Percentiles rank a stretch among this genome's conserved stretches.
phyloP scores from a whole-genome alignment of 2,888 invertebrate species.

The Deroplatys truncata region DNA sequence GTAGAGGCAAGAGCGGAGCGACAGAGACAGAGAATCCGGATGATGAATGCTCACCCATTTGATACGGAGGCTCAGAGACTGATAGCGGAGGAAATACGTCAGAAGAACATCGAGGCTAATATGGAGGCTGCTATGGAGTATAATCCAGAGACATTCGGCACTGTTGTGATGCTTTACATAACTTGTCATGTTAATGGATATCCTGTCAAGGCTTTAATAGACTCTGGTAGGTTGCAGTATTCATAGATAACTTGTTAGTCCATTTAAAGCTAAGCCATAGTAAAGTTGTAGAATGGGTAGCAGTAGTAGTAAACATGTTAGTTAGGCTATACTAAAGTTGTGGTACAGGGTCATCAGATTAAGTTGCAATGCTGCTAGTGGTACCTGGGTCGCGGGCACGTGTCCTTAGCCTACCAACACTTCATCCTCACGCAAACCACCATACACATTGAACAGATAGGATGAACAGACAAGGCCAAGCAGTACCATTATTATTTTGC shows the following conservation, averaged over 20 bases:
- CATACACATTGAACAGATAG: too few species aligned
- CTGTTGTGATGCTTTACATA: conserved; percentile 96
- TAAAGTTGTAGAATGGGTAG: too few species aligned
- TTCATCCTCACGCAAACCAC: too few species aligned
- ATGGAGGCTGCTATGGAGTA: conserved; percentile 99
- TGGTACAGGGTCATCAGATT: too few species aligned
- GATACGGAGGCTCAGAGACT: conserved; percentile 91
- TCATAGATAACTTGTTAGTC: neutral
- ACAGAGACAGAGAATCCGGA: conserved; percentile 76
- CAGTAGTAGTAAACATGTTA: too few species aligned
- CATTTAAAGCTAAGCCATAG: too few species aligned
- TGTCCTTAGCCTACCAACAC: too few species aligned
- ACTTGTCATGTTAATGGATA: conserved; percentile 95
- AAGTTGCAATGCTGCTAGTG: too few species aligned
- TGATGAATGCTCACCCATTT: conserved; percentile 92
- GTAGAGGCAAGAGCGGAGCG: conserved; percentile 75
- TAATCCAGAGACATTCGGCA: conserved; percentile 97
- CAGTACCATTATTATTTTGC: too few species aligned
- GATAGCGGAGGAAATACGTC: conserved; percentile 93
- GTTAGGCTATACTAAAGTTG: too few species aligned
- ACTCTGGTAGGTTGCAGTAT: conserved; percentile 64
- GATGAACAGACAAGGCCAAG: too few species aligned
- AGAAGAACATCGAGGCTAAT: conserved; percentile 94
- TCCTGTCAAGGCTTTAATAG: conserved; percentile 97
- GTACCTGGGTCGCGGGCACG: too few species aligned